These are phyloP conservation scores for Myotis findleyi DNA, from an alignment of 2,797 vertebrate genomes.

Conservation along the genomic window DNA sequence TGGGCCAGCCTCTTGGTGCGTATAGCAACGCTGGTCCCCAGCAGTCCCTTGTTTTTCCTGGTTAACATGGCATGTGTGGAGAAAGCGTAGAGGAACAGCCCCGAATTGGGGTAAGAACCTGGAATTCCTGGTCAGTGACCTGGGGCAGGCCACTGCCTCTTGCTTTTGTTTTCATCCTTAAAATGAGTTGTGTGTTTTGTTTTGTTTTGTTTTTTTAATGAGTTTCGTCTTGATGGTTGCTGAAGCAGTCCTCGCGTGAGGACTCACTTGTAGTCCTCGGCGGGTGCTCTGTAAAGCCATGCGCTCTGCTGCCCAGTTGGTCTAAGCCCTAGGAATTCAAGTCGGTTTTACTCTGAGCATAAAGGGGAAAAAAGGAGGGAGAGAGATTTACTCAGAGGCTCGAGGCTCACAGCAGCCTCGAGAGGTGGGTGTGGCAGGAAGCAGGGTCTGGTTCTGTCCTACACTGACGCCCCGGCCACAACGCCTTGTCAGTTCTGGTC, in stretches of 20 bases:
- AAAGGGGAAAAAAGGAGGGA: not conserved
- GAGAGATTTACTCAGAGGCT: not conserved
- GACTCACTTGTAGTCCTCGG: not conserved
- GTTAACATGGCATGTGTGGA: not conserved
- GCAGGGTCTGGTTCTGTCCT: not conserved
- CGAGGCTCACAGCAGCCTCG: no score
- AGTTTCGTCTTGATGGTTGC: not conserved
- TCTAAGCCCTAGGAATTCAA: not conserved
- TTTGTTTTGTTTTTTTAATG: not conserved
- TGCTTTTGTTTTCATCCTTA: slow-evolving; percentile 27
- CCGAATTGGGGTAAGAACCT: not conserved
- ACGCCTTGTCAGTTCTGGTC: slow-evolving; percentile 52
- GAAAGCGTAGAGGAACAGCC: not conserved
- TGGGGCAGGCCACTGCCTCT: not conserved
- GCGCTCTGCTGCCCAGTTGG: not conserved
- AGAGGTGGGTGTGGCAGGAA: not conserved
- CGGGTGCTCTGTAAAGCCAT: not conserved
- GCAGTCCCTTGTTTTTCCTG: not conserved
- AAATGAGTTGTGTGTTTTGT: not conserved
- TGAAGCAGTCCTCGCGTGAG: not conserved
- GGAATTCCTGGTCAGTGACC: not conserved
- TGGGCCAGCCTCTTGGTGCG: not conserved
- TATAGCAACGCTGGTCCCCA: not conserved
- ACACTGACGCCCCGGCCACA: not conserved
- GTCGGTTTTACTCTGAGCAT: slow-evolving; percentile 21